phyloP scores from a whole-genome alignment of 2,797 vertebrate genomes.

The Intellagama lesueurii region DNA sequence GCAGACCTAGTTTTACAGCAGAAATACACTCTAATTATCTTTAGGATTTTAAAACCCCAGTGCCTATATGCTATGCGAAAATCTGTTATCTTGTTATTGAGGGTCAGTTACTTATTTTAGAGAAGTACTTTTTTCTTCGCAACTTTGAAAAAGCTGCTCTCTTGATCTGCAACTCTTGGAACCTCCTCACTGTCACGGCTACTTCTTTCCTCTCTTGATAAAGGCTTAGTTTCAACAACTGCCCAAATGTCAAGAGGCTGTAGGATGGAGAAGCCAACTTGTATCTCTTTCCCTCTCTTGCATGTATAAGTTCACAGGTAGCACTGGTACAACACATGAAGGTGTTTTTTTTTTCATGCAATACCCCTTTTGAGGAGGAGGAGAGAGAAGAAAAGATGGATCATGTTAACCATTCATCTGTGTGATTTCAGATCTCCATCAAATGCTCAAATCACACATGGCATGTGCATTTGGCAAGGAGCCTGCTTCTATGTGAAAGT shows the following conservation, averaged over 20 bases:
- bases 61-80: not conserved
- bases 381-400: not conserved
- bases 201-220: not conserved
- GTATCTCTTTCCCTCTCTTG: not conserved
- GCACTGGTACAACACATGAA: not conserved
- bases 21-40: not conserved
- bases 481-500: no score
- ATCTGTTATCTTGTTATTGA: not conserved
- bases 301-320: not conserved
- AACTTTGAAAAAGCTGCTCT: no score
- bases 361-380: no score
- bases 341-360: no score
- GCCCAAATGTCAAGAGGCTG: not conserved
- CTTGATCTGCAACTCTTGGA: no score
- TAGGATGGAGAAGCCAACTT: no score
- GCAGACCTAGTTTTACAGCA: constrained; percentile 5
- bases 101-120: not conserved
- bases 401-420: not conserved
- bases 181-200: no score
- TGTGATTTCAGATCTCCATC: no score
- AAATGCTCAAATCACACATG: no score
- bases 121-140: not conserved
- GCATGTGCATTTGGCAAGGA: no score
- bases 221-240: not conserved
- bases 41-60: not conserved